A percentile compares a stretch with the other conserved stretches of the same genome.
phyloP scores from a whole-genome alignment of 2,113 vertebrate species.

The Plectropomus leopardus region DNA sequence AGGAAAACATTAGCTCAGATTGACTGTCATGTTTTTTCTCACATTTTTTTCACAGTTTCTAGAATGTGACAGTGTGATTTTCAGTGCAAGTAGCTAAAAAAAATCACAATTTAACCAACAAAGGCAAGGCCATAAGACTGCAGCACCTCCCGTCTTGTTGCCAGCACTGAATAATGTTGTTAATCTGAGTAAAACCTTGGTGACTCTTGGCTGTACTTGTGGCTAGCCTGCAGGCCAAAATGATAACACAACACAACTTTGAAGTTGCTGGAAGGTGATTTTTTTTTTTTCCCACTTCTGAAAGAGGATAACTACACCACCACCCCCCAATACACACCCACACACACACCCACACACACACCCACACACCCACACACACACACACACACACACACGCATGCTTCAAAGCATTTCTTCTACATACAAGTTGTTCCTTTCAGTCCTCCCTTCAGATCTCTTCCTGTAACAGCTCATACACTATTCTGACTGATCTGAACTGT shows the following conservation, averaged over 20 bases:
- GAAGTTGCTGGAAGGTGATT: constrained; percentile 1
- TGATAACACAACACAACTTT: not conserved
- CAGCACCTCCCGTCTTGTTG: not conserved
- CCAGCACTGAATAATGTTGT: constrained; percentile 5
- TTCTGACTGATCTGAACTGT: constrained; percentile 48
- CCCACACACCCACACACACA: too few relatives aligned
- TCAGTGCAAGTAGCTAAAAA: not conserved
- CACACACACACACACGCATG: too few relatives aligned
- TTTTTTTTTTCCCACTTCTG: not conserved
- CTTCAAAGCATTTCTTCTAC: constrained; percentile 28
- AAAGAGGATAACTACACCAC: constrained; percentile 1
- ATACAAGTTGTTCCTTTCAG: constrained; percentile 37
- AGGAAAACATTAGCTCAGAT: not conserved
- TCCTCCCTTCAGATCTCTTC: constrained; percentile 34
- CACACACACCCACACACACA: too few relatives aligned
- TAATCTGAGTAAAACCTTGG: constrained; percentile 14
- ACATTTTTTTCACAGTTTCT: constrained; percentile 2
- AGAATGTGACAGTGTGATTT: not conserved
- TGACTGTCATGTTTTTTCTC: not conserved
- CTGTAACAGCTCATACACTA: constrained; percentile 53
- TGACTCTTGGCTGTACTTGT: not conserved
- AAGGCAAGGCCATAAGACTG: not conserved
- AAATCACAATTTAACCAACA: not conserved
- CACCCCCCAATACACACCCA: too few relatives aligned
- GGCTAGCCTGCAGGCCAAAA: not conserved